These are phyloP conservation scores for Aythya fuligula DNA, from an alignment of 2,797 vertebrate species.

Conservation along the genomic window DNA sequence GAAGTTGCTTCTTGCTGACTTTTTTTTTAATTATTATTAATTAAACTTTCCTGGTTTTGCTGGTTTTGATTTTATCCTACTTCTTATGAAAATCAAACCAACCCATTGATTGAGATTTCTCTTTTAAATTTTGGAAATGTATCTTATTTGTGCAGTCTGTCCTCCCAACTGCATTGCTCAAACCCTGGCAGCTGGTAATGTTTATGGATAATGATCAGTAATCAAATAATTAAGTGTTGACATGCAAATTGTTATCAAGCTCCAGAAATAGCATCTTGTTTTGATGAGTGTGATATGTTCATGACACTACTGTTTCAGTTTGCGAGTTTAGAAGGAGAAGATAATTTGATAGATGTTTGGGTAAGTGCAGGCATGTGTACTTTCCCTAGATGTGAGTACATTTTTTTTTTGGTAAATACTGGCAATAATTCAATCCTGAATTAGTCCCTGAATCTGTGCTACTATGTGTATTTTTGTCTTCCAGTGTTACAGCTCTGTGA, in stretches of 20 bases:
- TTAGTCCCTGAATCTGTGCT: not conserved
- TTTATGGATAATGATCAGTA: constrained; percentile 14
- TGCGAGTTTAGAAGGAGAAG: not conserved
- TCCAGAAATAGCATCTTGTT: constrained; percentile 19
- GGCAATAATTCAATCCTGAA: not conserved
- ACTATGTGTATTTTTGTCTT: not conserved
- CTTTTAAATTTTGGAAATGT: not conserved
- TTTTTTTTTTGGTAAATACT: not conserved
- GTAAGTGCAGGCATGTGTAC: not conserved
- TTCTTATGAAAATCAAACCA: not conserved
- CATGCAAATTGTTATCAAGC: not conserved
- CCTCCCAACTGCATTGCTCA: not conserved
- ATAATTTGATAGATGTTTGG: not conserved
- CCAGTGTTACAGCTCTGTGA: not conserved
- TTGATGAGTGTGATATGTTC: not conserved
- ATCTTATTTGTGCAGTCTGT: not conserved
- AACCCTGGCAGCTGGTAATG: not conserved
- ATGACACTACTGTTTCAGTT: not conserved
- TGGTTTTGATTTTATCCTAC: not conserved
- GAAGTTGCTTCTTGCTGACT: not conserved
- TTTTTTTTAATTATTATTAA: not conserved
- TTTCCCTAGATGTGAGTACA: not conserved
- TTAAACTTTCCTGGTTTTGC: not conserved
- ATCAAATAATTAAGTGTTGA: constrained; percentile 47
- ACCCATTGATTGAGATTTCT: not conserved